A percentile compares a stretch with the other conserved stretches of the same genome.
Evolutionary conservation across 2,888 invertebrate genomes (phyloP).

Genomic region (Polydrusus tereticollis): DNA sequence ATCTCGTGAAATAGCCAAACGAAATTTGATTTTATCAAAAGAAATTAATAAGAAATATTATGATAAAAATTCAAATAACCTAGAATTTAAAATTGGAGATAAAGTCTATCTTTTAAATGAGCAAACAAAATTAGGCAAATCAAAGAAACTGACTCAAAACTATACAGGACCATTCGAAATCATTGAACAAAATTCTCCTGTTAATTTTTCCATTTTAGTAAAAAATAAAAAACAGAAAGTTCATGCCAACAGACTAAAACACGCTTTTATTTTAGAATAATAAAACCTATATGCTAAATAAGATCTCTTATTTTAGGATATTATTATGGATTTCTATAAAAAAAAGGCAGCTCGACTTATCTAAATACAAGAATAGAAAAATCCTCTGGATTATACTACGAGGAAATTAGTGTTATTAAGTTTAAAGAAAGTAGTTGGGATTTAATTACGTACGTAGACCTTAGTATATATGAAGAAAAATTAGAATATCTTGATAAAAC

Average conservation of each 20-base stretch:
- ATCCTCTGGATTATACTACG: neutral
- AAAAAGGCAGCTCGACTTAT: neutral
- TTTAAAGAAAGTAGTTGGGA: no score
- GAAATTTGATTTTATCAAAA: slow-evolving; percentile 50
- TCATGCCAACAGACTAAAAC: slow-evolving; percentile 46
- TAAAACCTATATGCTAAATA: neutral
- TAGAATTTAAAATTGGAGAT: slow-evolving; percentile 42
- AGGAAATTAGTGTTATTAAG: neutral
- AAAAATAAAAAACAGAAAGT: slow-evolving; percentile 46
- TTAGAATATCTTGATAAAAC: no score
- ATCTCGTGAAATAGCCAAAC: slow-evolving; percentile 51
- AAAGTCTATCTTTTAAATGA: slow-evolving; percentile 36
- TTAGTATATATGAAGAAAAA: no score
- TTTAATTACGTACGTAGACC: no score
- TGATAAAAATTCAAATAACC: slow-evolving; percentile 44
- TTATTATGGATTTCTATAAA: no score
- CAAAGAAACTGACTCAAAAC: slow-evolving; percentile 34
- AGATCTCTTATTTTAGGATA: neutral
- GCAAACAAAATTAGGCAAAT: slow-evolving; percentile 32
- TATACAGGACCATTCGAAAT: slow-evolving; percentile 9
- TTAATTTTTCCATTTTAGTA: slow-evolving; percentile 42
- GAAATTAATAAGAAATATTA: slow-evolving; percentile 53
- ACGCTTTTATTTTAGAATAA: slow-evolving; percentile 45
- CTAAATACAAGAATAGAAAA: neutral
- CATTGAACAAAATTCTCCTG: slow-evolving; percentile 31